Conservation (phyloP, 2,888 invertebrate species). For the Apoda limacodes region DNA sequence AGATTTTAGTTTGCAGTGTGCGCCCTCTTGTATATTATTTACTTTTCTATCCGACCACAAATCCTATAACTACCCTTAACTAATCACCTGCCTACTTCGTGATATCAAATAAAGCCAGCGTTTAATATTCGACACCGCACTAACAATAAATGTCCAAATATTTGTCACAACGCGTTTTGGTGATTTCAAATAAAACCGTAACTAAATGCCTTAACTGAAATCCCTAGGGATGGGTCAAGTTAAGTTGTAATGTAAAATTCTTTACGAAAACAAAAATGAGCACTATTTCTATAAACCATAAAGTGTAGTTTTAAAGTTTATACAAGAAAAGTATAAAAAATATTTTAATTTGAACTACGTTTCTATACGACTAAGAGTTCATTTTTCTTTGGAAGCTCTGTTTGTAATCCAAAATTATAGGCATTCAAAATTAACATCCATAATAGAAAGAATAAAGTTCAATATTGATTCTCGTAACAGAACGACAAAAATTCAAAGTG, state of each 20-base stretch:
- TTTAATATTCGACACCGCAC: conserved; percentile 59
- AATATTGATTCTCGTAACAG: too few relatives aligned
- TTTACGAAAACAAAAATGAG: conserved; percentile 18
- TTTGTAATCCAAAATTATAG: too few relatives aligned
- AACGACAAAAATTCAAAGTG: conserved; percentile 27
- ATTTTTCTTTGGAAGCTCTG: too few relatives aligned
- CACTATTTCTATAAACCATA: conserved; percentile 10
- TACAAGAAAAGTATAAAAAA: too few relatives aligned
- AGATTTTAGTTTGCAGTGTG: too few relatives aligned
- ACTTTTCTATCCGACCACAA: conserved; percentile 22
- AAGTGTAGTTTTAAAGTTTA: conserved; percentile 7
- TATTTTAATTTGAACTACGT: too few relatives aligned
- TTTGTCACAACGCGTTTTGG: conserved; percentile 58
- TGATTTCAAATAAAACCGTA: conserved; percentile 65
- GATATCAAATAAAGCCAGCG: conserved; percentile 46
- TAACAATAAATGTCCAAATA: conserved; percentile 66
- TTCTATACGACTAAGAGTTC: too few relatives aligned
- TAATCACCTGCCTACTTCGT: conserved; percentile 30
- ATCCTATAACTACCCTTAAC: conserved; percentile 40
- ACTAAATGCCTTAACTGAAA: conserved; percentile 51
- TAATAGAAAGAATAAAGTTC: too few relatives aligned
- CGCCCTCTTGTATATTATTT: too few relatives aligned
- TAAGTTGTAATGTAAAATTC: too few relatives aligned
- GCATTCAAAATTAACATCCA: too few relatives aligned
- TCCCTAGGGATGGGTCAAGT: conserved; percentile 60